Conservation (phyloP, 1,140 invertebrate genomes). For the Atta texana region DNA sequence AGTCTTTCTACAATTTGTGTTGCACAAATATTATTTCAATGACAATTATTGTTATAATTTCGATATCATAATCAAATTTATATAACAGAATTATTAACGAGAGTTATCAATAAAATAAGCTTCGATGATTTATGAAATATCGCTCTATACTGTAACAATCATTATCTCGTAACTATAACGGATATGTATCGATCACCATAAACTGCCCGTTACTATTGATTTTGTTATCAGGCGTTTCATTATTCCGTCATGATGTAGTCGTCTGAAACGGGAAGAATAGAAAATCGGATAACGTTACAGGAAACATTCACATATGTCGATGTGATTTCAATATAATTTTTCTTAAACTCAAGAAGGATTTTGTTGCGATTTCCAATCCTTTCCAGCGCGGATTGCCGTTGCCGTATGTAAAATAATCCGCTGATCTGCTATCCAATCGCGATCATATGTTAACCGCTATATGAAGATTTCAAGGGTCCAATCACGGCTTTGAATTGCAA, state of each 20-base stretch:
- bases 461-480: slow-evolving; percentile 71
- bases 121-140: slow-evolving; percentile 11
- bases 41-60: slow-evolving; percentile 17
- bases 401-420: neutral
- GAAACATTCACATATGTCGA: slow-evolving; percentile 13
- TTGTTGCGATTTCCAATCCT: slow-evolving; percentile 16
- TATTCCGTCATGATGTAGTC: slow-evolving; percentile 12
- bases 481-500: slow-evolving; percentile 66
- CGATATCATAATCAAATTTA: neutral
- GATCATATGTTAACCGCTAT: slow-evolving; percentile 26
- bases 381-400: neutral
- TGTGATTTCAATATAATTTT: slow-evolving; percentile 27
- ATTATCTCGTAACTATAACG: neutral
- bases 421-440: slow-evolving; percentile 29
- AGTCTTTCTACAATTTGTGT: neutral
- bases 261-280: neutral
- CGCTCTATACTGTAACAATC: neutral
- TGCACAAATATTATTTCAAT: neutral
- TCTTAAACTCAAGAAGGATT: neutral
- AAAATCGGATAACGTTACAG: slow-evolving; percentile 17
- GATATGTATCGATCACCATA: slow-evolving; percentile 17
- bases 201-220: slow-evolving; percentile 41
- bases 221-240: slow-evolving; percentile 31
- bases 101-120: neutral
- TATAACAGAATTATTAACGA: slow-evolving; percentile 11